phyloP scores from a whole-genome alignment of 1,140 invertebrate genomes.

The Drosophila dunni region DNA sequence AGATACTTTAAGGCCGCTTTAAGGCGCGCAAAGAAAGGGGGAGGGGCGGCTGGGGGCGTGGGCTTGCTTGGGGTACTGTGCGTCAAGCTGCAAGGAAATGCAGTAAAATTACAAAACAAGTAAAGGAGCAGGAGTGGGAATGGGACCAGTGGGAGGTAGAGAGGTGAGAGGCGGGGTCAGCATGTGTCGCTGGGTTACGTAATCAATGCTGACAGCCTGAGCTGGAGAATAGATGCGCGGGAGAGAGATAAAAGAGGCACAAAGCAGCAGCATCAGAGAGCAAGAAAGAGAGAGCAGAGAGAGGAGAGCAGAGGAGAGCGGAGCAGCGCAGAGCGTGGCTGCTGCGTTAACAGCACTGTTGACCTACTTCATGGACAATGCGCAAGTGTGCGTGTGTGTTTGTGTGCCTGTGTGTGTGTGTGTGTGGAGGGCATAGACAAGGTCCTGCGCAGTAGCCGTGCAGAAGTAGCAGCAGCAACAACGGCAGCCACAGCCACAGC shows the following conservation, averaged over 20 bases:
- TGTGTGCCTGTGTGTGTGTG: slow-evolving; percentile 33
- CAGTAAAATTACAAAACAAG: slow-evolving; percentile 48
- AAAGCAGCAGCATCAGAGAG: slow-evolving; percentile 5
- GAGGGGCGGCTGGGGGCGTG: background rate
- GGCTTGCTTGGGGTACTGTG: slow-evolving; percentile 1
- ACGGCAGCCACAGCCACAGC: slow-evolving; percentile 20
- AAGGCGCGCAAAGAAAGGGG: background rate
- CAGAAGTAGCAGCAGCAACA: slow-evolving; percentile 24
- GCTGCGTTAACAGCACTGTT: slow-evolving; percentile 69
- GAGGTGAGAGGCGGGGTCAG: slow-evolving; percentile 21
- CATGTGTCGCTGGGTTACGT: slow-evolving; percentile 57
- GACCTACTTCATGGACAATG: slow-evolving; percentile 78
- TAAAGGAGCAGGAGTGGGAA: background rate
- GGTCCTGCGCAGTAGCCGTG: slow-evolving; percentile 72
- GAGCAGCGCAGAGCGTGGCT: slow-evolving; percentile 2
- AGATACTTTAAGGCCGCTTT: background rate
- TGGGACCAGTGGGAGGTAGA: background rate
- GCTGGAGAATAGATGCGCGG: slow-evolving; percentile 52
- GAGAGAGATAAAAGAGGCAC: slow-evolving; percentile 32
- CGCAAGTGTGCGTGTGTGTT: slow-evolving; percentile 44
- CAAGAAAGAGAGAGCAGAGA: slow-evolving; percentile 29
- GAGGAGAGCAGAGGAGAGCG: no score
- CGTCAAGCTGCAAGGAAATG: slow-evolving; percentile 66
- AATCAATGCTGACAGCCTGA: slow-evolving; percentile 58
- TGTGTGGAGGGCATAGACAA: slow-evolving; percentile 42